Conservation (phyloP, 2,113 vertebrate genomes). For the Emydura subglobosa region DNA sequence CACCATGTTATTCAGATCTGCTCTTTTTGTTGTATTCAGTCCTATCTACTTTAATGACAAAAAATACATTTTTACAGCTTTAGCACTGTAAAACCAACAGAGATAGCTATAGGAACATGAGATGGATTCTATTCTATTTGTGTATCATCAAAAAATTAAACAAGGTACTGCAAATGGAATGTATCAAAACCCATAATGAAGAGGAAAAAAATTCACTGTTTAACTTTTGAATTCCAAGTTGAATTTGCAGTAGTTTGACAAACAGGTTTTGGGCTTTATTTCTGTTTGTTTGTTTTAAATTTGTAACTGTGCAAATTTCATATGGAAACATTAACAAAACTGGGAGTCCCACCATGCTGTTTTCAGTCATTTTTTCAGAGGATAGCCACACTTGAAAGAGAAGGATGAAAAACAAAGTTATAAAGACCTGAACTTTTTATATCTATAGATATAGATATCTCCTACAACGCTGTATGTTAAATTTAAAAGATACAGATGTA, state of each 20-base stretch:
- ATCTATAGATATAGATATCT: neutral
- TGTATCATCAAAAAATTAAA: neutral
- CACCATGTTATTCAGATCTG: neutral
- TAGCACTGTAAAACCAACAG: fast-evolving
- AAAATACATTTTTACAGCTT: neutral
- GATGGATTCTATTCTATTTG: neutral
- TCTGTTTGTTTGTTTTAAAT: neutral
- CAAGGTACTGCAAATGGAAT: neutral
- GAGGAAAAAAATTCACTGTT: neutral
- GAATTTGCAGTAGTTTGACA: neutral
- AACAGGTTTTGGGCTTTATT: neutral
- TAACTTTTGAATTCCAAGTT: neutral
- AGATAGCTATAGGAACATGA: fast-evolving
- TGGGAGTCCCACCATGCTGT: neutral
- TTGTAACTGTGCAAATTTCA: neutral
- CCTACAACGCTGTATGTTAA: neutral
- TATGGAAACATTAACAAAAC: neutral
- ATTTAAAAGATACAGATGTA: neutral
- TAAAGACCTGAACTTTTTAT: neutral
- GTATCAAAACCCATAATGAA: neutral
- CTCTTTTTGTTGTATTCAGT: neutral
- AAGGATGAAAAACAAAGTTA: neutral
- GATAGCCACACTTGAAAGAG: neutral
- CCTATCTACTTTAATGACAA: neutral
- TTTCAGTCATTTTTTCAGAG: neutral